phyloP scores from a whole-genome alignment of 2,888 invertebrate genomes.

The Pegoplata infirma region DNA sequence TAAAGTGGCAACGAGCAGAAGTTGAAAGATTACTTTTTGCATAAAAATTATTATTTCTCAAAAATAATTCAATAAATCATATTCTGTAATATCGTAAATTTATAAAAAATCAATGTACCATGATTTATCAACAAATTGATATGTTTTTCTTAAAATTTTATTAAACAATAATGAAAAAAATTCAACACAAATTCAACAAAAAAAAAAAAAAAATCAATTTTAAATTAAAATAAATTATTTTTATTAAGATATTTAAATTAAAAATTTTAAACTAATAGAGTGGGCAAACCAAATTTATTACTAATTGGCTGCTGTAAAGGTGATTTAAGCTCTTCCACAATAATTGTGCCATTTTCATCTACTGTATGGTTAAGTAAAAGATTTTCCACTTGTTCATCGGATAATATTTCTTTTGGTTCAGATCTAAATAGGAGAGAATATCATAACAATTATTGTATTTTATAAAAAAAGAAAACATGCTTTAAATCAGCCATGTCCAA shows the following conservation, averaged over 20 bases:
- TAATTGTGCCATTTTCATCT: conserved; percentile 73
- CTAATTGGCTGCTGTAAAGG: conserved; percentile 66
- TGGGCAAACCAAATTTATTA: conserved; percentile 54
- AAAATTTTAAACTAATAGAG: conserved; percentile 53
- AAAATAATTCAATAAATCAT: too few species aligned
- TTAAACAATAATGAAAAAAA: conserved; percentile 3
- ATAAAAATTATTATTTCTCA: too few species aligned
- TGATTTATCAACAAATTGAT: conserved; percentile 15
- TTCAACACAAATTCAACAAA: neutral
- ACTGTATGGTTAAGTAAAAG: conserved; percentile 75
- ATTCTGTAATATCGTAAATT: too few species aligned
- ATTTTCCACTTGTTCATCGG: conserved; percentile 78
- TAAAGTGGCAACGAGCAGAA: too few species aligned
- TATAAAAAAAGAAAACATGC: neutral
- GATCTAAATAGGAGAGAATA: conserved; percentile 62
- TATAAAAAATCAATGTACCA: too few species aligned
- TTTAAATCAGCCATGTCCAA: neutral
- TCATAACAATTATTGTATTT: neutral
- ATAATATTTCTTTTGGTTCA: conserved; percentile 77
- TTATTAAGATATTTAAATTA: neutral
- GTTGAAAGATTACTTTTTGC: too few species aligned
- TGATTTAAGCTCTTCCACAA: conserved; percentile 73
- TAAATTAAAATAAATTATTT: neutral
- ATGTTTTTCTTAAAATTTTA: conserved; percentile 49
- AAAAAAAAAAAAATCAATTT: conserved; percentile 8